Evolutionary conservation across 2,888 invertebrate species (phyloP), one percentile per base, ranked within the genome.

Genomic region (Polietes domitor): DNA sequence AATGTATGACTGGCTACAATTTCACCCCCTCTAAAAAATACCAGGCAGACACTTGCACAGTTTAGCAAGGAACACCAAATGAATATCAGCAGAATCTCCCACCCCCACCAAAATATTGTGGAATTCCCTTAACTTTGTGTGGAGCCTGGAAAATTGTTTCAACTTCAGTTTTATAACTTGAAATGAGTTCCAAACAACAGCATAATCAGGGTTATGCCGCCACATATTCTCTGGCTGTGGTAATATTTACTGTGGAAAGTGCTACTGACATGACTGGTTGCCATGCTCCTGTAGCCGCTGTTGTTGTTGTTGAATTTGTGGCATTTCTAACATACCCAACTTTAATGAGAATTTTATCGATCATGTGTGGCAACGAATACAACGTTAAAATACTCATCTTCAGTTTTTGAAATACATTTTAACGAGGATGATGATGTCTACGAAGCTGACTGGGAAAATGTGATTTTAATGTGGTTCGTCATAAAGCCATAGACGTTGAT

Each of bases 291-390:
- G n/a, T n/a, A n/a, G n/a, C n/a, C 24, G 68, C 73, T 73, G 73
- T 76, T 71, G 63, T 47, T 65, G 65, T 26, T 84, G 86, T 87
- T 88, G 87, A 87, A 89, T 85, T 86, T 87, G 87, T 86, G 88
- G 89, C 88, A 88, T 89, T 89, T 26, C 88, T 88, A 88, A 89
- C 90, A 88, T 89, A 89, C 6, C 47, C n/a, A 3, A 89, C 90
- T 91, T 90, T 90, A 91, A 91, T 91, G 90, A 89, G 87, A 90
- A 91, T 89, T 91, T 89, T 91, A 91, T 91, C 91, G 91, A 91
- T 90, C 89, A 89, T 87, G 87, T 88, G 88, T 83, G 81, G 28
- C 26, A 50, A n/a, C 41, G 32, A 3, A 32, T 32, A 7, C 32
- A 7, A 32, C 7, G n/a, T 9, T 0, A 32, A 32, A 50, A 72